These are phyloP conservation scores for Tenthredo livida DNA, from an alignment of 2,888 invertebrate species.

Conservation along the genomic window DNA sequence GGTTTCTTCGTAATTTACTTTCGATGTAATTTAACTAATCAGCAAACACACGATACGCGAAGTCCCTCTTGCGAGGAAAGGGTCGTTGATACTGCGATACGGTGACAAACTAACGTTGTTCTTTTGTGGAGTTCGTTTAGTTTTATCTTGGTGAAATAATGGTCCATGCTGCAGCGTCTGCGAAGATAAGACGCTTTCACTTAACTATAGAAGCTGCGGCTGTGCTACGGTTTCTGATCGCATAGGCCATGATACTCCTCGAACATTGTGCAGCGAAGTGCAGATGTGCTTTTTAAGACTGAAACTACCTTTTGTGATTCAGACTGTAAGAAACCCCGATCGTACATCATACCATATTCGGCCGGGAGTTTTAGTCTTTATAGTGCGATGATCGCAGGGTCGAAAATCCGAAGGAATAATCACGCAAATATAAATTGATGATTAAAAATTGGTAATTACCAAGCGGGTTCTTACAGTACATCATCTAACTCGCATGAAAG, in stretches of 20 bases:
- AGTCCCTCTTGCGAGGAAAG: background rate
- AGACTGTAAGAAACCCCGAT: background rate
- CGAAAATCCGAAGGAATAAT: background rate
- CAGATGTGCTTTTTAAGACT: background rate
- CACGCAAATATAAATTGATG: background rate
- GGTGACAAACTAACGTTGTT: slow-evolving; percentile 1
- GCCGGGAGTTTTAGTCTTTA: background rate
- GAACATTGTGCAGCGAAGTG: background rate
- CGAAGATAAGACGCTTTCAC: slow-evolving; percentile 32
- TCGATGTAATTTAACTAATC: slow-evolving; percentile 22
- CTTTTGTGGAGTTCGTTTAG: slow-evolving; percentile 17
- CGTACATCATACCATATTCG: background rate
- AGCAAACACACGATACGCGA: background rate
- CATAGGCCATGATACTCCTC: background rate
- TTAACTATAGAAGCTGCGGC: slow-evolving; percentile 9
- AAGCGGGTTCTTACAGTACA: background rate
- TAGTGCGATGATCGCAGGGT: background rate
- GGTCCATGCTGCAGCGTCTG: slow-evolving; percentile 28
- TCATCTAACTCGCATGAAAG: slow-evolving; percentile 12
- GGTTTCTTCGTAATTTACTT: background rate
- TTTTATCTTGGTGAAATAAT: slow-evolving; percentile 15
- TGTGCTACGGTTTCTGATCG: slow-evolving; percentile 10
- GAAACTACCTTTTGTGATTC: background rate
- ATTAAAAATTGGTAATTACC: slow-evolving; percentile 17
- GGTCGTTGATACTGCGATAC: slow-evolving; percentile 25